Conservation (phyloP, 1,140 invertebrate species). For the Bombus balteatus region DNA sequence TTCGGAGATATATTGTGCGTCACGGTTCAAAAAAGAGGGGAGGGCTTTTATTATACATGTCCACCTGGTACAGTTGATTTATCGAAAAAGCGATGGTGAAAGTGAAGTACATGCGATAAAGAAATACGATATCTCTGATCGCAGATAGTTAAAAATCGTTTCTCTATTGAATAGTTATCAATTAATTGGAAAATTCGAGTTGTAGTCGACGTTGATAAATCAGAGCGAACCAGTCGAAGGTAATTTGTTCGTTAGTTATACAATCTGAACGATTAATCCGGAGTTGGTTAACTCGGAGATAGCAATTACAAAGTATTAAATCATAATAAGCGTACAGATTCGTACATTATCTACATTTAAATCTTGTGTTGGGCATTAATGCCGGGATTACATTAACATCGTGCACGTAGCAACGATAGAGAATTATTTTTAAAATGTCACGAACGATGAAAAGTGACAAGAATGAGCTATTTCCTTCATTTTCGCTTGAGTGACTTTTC, state of each 20-base stretch:
- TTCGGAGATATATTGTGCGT: background rate
- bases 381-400: conserved; percentile 1
- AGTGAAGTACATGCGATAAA: background rate
- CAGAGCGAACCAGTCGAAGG: background rate
- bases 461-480: background rate
- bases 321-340: conserved; percentile 24
- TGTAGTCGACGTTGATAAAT: background rate
- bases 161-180: background rate
- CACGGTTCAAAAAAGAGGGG: background rate
- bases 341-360: background rate
- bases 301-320: conserved; percentile 32
- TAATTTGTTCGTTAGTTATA: conserved; percentile 1
- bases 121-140: no score
- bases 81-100: background rate
- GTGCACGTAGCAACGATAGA: background rate
- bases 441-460: background rate
- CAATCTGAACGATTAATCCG: conserved; percentile 14
- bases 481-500: background rate
- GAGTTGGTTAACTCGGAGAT: background rate
- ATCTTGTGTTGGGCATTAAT: background rate
- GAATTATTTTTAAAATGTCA: background rate
- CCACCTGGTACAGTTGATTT: background rate
- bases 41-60: background rate
- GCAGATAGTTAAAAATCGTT: background rate
- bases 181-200: conserved; percentile 8